These are phyloP conservation scores for Philaethria dido DNA, from an alignment of 2,888 invertebrate genomes.

Conservation along the genomic window DNA sequence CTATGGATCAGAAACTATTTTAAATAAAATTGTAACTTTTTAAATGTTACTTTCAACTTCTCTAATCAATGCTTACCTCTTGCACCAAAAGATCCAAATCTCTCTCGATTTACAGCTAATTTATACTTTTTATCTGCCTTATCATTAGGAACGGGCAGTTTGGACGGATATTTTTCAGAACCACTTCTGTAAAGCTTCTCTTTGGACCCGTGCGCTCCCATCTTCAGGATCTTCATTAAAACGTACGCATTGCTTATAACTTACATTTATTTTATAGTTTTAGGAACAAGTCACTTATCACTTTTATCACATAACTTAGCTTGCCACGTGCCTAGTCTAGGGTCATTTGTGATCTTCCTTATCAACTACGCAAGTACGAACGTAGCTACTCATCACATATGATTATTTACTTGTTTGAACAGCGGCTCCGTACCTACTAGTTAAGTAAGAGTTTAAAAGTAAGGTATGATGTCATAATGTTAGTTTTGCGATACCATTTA, in stretches of 20 bases:
- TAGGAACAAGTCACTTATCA: conserved; percentile 37
- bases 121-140: conserved; percentile 75
- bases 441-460: background rate
- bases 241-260: conserved; percentile 58
- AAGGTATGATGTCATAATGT: conserved; percentile 55
- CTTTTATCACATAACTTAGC: conserved; percentile 35
- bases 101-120: conserved; percentile 86
- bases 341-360: conserved; percentile 26
- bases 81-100: conserved; percentile 88
- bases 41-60: too few species aligned
- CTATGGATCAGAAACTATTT: too few species aligned
- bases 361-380: conserved; percentile 16
- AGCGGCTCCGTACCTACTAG: conserved; percentile 28
- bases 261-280: conserved; percentile 20
- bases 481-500: background rate
- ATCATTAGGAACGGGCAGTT: conserved; percentile 81
- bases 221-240: conserved; percentile 77
- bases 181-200: conserved; percentile 87
- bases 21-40: too few species aligned
- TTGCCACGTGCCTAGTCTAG: conserved; percentile 16
- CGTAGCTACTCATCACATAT: conserved; percentile 32
- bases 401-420: conserved; percentile 26
- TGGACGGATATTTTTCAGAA: conserved; percentile 85
- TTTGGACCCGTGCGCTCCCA: conserved; percentile 91
- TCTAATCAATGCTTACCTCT: conserved; percentile 77